A percentile compares a stretch with the other conserved stretches of the same genome.
Conservation (phyloP, 2,888 invertebrate species). For the Sinelater perroti region DNA sequence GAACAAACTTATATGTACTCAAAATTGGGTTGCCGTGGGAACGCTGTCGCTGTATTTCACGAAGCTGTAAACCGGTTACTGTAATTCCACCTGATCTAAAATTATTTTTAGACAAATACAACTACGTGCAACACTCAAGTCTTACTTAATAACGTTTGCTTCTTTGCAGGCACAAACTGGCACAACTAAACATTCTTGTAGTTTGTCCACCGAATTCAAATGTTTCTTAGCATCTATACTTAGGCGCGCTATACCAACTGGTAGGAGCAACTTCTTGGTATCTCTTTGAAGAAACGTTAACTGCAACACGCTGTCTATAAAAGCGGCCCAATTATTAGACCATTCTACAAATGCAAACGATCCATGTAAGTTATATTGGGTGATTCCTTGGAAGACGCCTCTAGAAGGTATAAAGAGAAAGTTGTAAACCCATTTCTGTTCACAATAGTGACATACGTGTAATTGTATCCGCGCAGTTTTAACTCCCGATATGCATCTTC, state of each 20-base stretch:
- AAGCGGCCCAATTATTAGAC: conserved; percentile 87
- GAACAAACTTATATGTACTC: conserved; percentile 78
- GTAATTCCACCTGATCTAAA: conserved; percentile 79
- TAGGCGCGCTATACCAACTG: conserved; percentile 59
- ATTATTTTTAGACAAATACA: not conserved
- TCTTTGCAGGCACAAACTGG: conserved; percentile 60
- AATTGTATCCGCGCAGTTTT: conserved; percentile 73
- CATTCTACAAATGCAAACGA: conserved; percentile 68
- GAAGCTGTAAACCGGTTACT: conserved; percentile 79
- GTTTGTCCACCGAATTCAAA: conserved; percentile 31
- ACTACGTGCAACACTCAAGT: not conserved
- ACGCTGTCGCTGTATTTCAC: conserved; percentile 74
- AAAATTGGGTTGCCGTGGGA: conserved; percentile 78
- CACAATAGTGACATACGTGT: conserved; percentile 44
- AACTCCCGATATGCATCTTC: conserved; percentile 64
- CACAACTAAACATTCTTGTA: conserved; percentile 46
- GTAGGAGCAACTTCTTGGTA: conserved; percentile 74
- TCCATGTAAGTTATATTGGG: conserved; percentile 45
- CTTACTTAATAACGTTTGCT: conserved; percentile 45
- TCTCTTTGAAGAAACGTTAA: conserved; percentile 75
- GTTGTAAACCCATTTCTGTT: not conserved
- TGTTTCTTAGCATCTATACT: conserved; percentile 39
- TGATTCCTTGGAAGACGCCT: conserved; percentile 45
- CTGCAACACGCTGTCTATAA: conserved; percentile 89
- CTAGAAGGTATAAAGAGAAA: no score